These are phyloP conservation scores for Amitus sp. DNA, from an alignment of 2,888 invertebrate genomes.

Conservation along the genomic window DNA sequence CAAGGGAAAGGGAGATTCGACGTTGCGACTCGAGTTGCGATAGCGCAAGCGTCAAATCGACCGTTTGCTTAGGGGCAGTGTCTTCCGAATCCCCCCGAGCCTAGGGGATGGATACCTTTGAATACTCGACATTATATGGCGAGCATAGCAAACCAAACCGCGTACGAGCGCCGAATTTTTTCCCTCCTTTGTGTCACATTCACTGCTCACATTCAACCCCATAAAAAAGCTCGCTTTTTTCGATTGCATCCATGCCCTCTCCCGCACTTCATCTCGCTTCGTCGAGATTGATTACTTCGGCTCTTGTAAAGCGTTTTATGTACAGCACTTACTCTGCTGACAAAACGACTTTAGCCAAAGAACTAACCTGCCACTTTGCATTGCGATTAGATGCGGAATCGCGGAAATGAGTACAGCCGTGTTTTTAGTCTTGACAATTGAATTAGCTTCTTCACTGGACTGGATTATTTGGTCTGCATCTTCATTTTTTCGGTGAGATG, in stretches of 20 bases:
- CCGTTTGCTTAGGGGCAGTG: slow-evolving; percentile 39
- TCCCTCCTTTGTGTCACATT: slow-evolving; percentile 1
- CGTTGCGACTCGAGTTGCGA: slow-evolving; percentile 28
- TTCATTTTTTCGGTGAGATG: too few species aligned
- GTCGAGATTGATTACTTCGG: slow-evolving; percentile 28
- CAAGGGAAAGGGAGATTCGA: slow-evolving; percentile 18
- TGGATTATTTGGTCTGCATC: too few species aligned
- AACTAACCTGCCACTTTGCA: too few species aligned
- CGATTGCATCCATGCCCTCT: slow-evolving; percentile 11
- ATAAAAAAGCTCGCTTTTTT: slow-evolving; percentile 9
- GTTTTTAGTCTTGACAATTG: too few species aligned
- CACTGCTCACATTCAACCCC: not conserved
- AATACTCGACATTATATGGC: slow-evolving; percentile 29
- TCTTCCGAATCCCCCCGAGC: slow-evolving; percentile 14
- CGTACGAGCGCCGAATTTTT: slow-evolving; percentile 25
- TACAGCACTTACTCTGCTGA: slow-evolving; percentile 14
- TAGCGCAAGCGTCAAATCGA: slow-evolving; percentile 40
- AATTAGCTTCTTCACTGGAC: too few species aligned
- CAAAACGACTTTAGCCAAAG: slow-evolving; percentile 17
- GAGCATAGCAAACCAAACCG: slow-evolving; percentile 27
- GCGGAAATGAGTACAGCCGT: too few species aligned
- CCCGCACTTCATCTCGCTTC: slow-evolving; percentile 20
- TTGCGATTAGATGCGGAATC: too few species aligned
- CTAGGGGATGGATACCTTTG: slow-evolving; percentile 24
- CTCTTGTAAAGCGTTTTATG: slow-evolving; percentile 18